Evolutionary conservation across 2,888 invertebrate species (phyloP), one percentile per base, ranked within the genome.

Genomic region (Entomobrya multifasciata): DNA sequence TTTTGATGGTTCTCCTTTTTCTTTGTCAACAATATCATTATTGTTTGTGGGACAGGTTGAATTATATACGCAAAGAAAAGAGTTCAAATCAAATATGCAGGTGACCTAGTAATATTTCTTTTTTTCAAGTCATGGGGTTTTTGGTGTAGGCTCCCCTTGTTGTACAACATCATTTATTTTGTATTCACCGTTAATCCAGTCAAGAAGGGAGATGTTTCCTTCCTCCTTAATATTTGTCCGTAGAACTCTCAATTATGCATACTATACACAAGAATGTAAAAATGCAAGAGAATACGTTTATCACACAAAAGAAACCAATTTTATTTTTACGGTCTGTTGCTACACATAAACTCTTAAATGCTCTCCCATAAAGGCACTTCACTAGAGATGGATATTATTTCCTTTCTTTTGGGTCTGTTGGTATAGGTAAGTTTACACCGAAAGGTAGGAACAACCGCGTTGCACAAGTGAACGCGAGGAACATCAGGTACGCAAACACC

Each of bases 121-220:
- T 10, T 65, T 13, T 11, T 65, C 17, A 36, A 36, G 36, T 62
- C 36, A 36, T 8, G 0, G 36, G 0, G 36, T 36, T 41, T 49
- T 15, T 65, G 30, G 4, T 36, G 8, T 65, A 49, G 80, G 20
- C 55, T 65, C 80, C 80, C 36, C 4, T 52, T 36, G 83, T 67
- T 55, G 76, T 44, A 30, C 41, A 60, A 25, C n/a, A 67, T 67
- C 76, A 67, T 77, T 82, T 49, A 74, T 60, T 11, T 74, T 25
- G 22, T 67, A 30, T 77, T 76, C 77, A 83, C 83, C 76, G 83
- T 83, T 83, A 77, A 83, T 83, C 55, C 83, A 83, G 65, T 36
- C 83, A 55, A 20, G 30, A 25, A 30, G 20, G 15, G 11, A 65
- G 41, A 41, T 36, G 13, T 27, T 60, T 27, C 15, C 27, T 27